Evolutionary conservation across 2,113 vertebrate species (phyloP).

Genomic region (Lagopus muta): DNA sequence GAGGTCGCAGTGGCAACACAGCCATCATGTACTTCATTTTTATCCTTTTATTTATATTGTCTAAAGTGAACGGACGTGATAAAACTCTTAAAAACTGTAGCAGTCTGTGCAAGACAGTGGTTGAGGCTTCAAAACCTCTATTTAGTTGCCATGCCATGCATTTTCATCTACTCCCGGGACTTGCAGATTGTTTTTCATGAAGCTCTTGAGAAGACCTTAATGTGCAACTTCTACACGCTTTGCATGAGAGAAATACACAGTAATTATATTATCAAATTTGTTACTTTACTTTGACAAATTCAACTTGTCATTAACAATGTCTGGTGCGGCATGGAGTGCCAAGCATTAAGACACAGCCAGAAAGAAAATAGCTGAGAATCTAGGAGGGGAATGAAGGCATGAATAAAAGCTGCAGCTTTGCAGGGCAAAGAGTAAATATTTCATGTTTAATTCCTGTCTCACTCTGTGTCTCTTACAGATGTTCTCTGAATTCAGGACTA

Average conservation of each 20-base stretch:
- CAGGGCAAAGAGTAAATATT: background rate
- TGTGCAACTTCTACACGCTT: background rate
- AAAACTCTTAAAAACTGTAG: background rate
- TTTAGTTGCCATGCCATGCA: background rate
- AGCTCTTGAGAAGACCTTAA: background rate
- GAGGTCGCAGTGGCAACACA: background rate
- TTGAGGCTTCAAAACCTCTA: background rate
- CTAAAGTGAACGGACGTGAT: fast-evolving
- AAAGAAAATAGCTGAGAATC: background rate
- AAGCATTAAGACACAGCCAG: background rate
- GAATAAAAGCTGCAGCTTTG: background rate
- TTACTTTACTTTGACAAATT: background rate
- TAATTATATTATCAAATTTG: background rate
- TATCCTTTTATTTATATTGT: background rate
- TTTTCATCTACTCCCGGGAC: background rate
- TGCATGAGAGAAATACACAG: background rate
- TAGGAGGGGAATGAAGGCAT: background rate
- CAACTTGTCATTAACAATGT: background rate
- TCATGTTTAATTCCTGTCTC: background rate
- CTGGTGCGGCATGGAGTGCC: fast-evolving
- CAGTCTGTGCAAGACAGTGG: background rate
- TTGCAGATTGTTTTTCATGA: background rate
- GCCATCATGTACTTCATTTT: background rate
- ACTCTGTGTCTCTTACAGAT: background rate
- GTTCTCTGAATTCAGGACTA: background rate